These are phyloP conservation scores for Mactromeris polynyma DNA, from an alignment of 2,888 invertebrate genomes.

Conservation along the genomic window DNA sequence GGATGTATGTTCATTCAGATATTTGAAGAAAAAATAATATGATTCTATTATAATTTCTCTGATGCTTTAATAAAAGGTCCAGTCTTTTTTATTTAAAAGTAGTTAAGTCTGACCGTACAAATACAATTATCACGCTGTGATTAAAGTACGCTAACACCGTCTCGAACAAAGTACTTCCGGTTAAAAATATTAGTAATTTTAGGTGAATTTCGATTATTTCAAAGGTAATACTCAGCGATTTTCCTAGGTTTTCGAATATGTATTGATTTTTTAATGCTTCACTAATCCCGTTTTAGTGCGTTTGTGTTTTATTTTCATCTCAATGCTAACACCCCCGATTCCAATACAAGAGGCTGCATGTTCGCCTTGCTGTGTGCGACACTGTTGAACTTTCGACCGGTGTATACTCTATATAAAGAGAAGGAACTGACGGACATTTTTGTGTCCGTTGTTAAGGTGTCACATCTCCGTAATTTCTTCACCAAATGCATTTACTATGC, in stretches of 20 bases:
- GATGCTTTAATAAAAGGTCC: too few relatives aligned
- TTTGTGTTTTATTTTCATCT: not conserved
- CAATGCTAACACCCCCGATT: not conserved
- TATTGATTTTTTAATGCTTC: not conserved
- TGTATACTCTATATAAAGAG: too few relatives aligned
- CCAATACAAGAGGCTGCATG: not conserved
- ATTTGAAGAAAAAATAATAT: too few relatives aligned
- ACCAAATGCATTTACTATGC: too few relatives aligned
- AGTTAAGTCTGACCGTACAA: not conserved
- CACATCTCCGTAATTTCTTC: too few relatives aligned
- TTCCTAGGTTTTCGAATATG: not conserved
- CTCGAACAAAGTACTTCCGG: slow-evolving; percentile 1
- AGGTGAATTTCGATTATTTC: not conserved
- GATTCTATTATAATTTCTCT: too few relatives aligned
- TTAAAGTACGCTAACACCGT: not conserved
- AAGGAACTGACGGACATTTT: too few relatives aligned
- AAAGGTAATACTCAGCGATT: not conserved
- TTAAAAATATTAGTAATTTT: not conserved
- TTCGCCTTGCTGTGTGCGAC: not conserved
- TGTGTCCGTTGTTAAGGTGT: too few relatives aligned
- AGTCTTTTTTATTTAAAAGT: too few relatives aligned
- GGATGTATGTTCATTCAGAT: too few relatives aligned
- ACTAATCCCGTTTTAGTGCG: not conserved
- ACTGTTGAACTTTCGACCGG: too few relatives aligned
- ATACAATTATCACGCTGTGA: not conserved